These are phyloP conservation scores for Callosobruchus maculatus DNA, from an alignment of 2,888 invertebrate genomes.

Conservation along the genomic window DNA sequence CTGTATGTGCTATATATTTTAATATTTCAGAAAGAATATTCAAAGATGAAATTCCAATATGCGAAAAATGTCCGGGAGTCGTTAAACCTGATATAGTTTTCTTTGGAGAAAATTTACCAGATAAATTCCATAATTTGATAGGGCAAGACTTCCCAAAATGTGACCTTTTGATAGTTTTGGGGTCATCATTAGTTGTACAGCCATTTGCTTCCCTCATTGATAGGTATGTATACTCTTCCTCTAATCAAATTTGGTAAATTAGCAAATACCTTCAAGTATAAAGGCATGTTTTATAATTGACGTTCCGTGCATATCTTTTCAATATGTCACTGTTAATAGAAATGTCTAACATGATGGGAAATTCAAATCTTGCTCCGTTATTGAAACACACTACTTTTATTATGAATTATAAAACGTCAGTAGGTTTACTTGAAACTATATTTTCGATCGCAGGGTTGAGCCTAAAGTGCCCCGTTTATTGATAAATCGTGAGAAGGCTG, in stretches of 20 bases:
- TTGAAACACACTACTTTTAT: too few species aligned
- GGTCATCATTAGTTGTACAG: slow-evolving; percentile 90
- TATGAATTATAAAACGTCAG: not conserved
- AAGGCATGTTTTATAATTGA: too few species aligned
- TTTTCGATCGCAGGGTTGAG: slow-evolving; percentile 55
- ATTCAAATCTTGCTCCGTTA: too few species aligned
- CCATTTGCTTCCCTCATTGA: slow-evolving; percentile 89
- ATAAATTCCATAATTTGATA: slow-evolving; percentile 67
- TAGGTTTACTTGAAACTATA: not conserved
- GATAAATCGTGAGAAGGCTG: slow-evolving; percentile 81
- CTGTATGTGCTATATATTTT: not conserved
- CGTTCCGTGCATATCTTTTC: too few species aligned
- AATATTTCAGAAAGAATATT: slow-evolving; percentile 64
- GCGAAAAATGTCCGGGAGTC: slow-evolving; percentile 64
- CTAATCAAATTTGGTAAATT: too few species aligned
- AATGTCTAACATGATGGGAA: too few species aligned
- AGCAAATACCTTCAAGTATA: too few species aligned
- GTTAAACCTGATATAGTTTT: slow-evolving; percentile 96
- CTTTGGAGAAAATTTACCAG: slow-evolving; percentile 88
- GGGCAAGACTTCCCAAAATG: slow-evolving; percentile 77
- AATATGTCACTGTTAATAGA: too few species aligned
- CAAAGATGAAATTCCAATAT: slow-evolving; percentile 71
- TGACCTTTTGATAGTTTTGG: slow-evolving; percentile 91
- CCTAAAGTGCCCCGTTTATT: slow-evolving; percentile 75
- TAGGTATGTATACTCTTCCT: slow-evolving; percentile 53